Conservation (phyloP, 2,797 vertebrate species). For the Argentina silus region DNA sequence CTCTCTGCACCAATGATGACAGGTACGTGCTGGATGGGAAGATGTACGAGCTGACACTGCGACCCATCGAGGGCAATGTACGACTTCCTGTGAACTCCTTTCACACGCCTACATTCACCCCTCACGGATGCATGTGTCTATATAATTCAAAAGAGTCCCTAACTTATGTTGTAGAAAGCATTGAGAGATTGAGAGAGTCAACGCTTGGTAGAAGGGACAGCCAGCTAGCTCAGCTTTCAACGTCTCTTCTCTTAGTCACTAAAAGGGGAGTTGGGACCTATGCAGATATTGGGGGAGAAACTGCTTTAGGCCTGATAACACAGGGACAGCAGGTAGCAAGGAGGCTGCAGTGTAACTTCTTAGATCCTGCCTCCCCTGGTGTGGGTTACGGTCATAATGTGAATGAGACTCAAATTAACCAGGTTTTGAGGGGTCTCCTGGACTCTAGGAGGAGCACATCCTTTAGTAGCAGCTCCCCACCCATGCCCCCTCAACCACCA, state of each 20-base stretch:
- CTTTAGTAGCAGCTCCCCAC: constrained; percentile 61
- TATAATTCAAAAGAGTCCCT: constrained; percentile 89
- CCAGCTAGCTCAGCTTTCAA: constrained; percentile 76
- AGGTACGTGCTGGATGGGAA: constrained; percentile 86
- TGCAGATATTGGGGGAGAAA: constrained; percentile 80
- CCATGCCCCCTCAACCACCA: constrained; percentile 79
- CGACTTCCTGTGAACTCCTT: constrained; percentile 87
- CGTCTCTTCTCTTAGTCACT: constrained; percentile 82
- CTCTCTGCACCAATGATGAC: constrained; percentile 86
- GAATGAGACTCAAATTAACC: constrained; percentile 86
- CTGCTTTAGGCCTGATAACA: constrained; percentile 80
- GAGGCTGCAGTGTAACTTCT: constrained; percentile 83
- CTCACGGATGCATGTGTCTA: constrained; percentile 87
- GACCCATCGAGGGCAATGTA: constrained; percentile 88
- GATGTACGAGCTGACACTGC: constrained; percentile 84
- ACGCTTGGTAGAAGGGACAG: constrained; percentile 78
- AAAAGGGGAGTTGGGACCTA: constrained; percentile 76
- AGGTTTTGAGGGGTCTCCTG: constrained; percentile 81
- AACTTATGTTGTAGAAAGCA: constrained; percentile 85
- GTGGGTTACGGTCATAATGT: constrained; percentile 83
- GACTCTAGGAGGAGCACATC: constrained; percentile 82
- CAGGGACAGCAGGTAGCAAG: constrained; percentile 85
- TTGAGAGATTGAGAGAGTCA: constrained; percentile 84
- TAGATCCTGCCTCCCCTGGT: constrained; percentile 81
- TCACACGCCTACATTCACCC: constrained; percentile 84